A percentile compares a stretch with the other conserved stretches of the same genome.
These are phyloP conservation scores for Spizaetus ornatus DNA, from an alignment of 2,113 vertebrate genomes.

Conservation along the genomic window DNA sequence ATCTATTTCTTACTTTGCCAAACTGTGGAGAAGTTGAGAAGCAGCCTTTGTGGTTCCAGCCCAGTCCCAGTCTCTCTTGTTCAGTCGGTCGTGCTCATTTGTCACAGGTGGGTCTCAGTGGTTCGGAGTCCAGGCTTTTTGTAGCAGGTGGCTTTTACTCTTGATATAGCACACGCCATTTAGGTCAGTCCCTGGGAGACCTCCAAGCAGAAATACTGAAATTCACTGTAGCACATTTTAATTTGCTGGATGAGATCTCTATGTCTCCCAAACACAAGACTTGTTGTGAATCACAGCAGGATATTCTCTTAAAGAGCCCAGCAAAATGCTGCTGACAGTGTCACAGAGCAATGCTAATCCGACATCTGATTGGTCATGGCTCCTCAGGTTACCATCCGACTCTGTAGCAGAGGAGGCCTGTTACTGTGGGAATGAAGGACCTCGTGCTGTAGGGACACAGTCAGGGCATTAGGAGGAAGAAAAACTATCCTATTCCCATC, in stretches of 20 bases:
- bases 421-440: conserved; percentile 59
- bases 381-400: conserved; percentile 33
- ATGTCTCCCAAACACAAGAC: conserved; percentile 12
- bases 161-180: neutral
- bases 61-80: neutral
- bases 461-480: conserved; percentile 52
- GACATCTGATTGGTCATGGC: conserved; percentile 41
- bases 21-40: neutral
- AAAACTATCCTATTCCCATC: conserved; percentile 65
- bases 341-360: conserved; percentile 48
- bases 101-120: neutral
- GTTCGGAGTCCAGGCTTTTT: neutral
- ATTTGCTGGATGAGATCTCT: conserved; percentile 40
- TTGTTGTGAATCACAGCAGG: conserved; percentile 60
- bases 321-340: conserved; percentile 47
- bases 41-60: neutral
- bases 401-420: neutral
- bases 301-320: conserved; percentile 39
- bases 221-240: neutral
- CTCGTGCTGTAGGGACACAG: conserved; percentile 51
- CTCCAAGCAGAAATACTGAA: neutral
- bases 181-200: conserved; percentile 9
- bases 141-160: conserved; percentile 45
- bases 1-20: neutral
- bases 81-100: rapidly evolving